Evolutionary conservation across 2,888 invertebrate genomes (phyloP), one percentile per base, ranked within the genome.

Genomic region (Sphaerophoria rueppellii): DNA sequence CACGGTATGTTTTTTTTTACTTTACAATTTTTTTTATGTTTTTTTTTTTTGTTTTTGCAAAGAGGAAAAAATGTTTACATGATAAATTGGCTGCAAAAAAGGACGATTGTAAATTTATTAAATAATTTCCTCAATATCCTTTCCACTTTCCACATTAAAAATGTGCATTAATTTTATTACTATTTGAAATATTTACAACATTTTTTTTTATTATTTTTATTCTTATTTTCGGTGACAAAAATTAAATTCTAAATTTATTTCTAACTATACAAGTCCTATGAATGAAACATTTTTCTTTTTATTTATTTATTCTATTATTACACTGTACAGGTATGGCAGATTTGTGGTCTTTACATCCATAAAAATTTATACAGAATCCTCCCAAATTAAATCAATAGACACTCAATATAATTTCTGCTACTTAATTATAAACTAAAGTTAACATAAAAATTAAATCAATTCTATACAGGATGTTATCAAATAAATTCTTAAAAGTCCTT

Each of bases 231-330:
- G 55, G 70, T 83, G 71, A 65, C 67, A 67, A 67, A 63, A 72
- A 63, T 85, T 81, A 86, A 57, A 61, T 43, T 81, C 82, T 76
- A 76, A 77, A 77, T 78, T 81, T 90, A 89, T 89, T 90, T 89
- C 89, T 89, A 89, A 89, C 89, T 88, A 88, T 89, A 89, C 89
- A 89, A 88, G 88, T 61, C 48, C 55, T 65, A 76, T 75, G 75
- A 24, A 24, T 24, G 76, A 65, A 14, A 73, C 55, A 69, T 67
- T 61, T 61, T 77, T 72, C 57, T 11, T 58, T 34, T 34, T 12
- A 14, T 35, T 14, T 40, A 54, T 40, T 80, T 72, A 54, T 77
- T 69, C 67, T 83, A 79, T 80, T 71, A 61, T 80, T 80, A 83
- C 72, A 83, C 83, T 83, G 83, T 83, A 83, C 83, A 83, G 60